These are phyloP conservation scores for Cyprinella venusta DNA, from an alignment of 2,797 vertebrate species.

Conservation along the genomic window DNA sequence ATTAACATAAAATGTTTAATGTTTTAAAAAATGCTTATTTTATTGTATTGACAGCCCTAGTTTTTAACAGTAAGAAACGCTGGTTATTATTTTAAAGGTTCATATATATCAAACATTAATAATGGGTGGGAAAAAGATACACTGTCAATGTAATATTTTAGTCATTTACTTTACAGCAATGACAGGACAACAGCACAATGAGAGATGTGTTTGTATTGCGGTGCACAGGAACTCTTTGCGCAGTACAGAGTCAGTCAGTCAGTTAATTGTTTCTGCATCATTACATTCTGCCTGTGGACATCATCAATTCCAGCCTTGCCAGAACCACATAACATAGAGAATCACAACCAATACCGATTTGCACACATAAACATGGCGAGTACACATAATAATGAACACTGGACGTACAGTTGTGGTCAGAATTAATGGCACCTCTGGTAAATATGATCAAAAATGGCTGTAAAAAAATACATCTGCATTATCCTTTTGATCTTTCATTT, in stretches of 20 bases:
- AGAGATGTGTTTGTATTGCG: neutral
- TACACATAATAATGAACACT: neutral
- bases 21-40: too few relatives aligned
- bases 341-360: slow-evolving; percentile 28
- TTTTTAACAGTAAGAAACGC: neutral
- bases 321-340: neutral
- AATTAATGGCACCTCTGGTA: too few relatives aligned
- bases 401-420: neutral
- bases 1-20: too few relatives aligned
- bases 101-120: neutral
- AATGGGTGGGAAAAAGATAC: neutral
- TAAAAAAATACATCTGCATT: too few relatives aligned
- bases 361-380: neutral
- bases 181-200: neutral
- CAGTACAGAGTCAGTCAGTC: slow-evolving; percentile 36
- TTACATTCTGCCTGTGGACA: slow-evolving; percentile 22
- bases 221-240: neutral
- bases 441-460: too few relatives aligned
- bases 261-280: slow-evolving; percentile 35
- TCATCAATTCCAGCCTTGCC: slow-evolving; percentile 19
- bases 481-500: too few relatives aligned
- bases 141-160: neutral
- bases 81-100: neutral
- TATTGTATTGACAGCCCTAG: neutral
- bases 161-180: neutral